Conservation (phyloP, 2,113 vertebrate genomes). For the Scomber scombrus region DNA sequence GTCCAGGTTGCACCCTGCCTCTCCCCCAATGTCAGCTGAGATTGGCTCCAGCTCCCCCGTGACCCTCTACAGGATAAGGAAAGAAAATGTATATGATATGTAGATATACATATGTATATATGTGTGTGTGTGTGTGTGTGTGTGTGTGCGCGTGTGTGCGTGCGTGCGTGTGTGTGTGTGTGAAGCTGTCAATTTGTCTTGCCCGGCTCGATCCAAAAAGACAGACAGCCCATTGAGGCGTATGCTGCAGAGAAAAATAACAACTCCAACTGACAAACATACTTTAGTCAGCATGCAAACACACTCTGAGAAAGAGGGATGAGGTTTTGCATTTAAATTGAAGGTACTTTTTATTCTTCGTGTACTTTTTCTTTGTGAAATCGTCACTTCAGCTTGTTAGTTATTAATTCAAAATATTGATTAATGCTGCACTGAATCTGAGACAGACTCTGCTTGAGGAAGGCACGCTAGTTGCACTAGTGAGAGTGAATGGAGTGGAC, state of each 20-base stretch:
- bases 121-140: slow-evolving; percentile 6
- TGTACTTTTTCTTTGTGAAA: slow-evolving; percentile 47
- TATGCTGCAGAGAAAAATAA: slow-evolving; percentile 81
- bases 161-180: slow-evolving; percentile 28
- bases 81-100: too few relatives aligned
- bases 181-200: slow-evolving; percentile 81
- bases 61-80: too few relatives aligned
- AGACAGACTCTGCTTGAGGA: slow-evolving; percentile 47
- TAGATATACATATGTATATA: background rate
- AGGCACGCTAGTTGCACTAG: slow-evolving; percentile 21
- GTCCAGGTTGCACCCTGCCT: too few relatives aligned
- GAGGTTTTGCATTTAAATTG: slow-evolving; percentile 71
- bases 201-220: slow-evolving; percentile 76
- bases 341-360: slow-evolving; percentile 54
- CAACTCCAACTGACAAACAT: slow-evolving; percentile 80
- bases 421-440: slow-evolving; percentile 47
- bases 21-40: too few relatives aligned
- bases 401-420: slow-evolving; percentile 66
- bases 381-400: slow-evolving; percentile 50
- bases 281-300: slow-evolving; percentile 77
- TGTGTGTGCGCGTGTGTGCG: slow-evolving; percentile 36
- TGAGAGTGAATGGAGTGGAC: slow-evolving; percentile 44
- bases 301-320: slow-evolving; percentile 51
- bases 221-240: slow-evolving; percentile 83
- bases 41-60: too few relatives aligned